A percentile compares a stretch with the other conserved stretches of the same genome.
Conservation (phyloP, 2,888 invertebrate species). For the Panzeria rudis region DNA sequence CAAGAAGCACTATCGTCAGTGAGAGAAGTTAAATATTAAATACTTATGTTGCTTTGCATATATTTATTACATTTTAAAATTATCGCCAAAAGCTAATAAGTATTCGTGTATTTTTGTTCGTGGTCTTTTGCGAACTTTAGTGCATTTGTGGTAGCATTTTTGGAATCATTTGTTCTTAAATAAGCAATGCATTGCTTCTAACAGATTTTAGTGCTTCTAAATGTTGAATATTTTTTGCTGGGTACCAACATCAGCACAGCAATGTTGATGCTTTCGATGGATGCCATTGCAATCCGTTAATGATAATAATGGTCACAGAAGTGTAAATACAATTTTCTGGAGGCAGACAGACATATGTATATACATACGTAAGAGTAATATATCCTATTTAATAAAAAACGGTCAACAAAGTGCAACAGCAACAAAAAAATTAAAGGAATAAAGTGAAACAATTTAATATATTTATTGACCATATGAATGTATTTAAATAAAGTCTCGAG, state of each 20-base stretch:
- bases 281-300: conserved; percentile 28
- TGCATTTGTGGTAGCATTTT: too few relatives aligned
- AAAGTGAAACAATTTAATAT: conserved; percentile 54
- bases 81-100: too few relatives aligned
- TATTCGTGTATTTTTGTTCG: too few relatives aligned
- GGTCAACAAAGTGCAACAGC: conserved; percentile 1
- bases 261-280: conserved; percentile 2
- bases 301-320: conserved; percentile 61
- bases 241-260: not conserved
- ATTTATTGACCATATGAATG: conserved; percentile 69
- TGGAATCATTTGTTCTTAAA: too few relatives aligned
- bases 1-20: too few relatives aligned
- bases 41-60: too few relatives aligned
- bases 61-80: too few relatives aligned
- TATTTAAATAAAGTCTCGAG: conserved; percentile 73
- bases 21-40: too few relatives aligned
- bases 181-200: too few relatives aligned
- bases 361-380: not conserved
- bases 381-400: conserved; percentile 23
- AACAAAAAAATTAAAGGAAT: not conserved
- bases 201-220: too few relatives aligned
- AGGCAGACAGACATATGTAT: conserved; percentile 38
- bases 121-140: too few relatives aligned
- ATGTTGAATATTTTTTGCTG: too few relatives aligned
- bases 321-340: conserved; percentile 62